Evolutionary conservation across 2,797 vertebrate genomes (phyloP).

Genomic region (Pyrocephalus nanus): DNA sequence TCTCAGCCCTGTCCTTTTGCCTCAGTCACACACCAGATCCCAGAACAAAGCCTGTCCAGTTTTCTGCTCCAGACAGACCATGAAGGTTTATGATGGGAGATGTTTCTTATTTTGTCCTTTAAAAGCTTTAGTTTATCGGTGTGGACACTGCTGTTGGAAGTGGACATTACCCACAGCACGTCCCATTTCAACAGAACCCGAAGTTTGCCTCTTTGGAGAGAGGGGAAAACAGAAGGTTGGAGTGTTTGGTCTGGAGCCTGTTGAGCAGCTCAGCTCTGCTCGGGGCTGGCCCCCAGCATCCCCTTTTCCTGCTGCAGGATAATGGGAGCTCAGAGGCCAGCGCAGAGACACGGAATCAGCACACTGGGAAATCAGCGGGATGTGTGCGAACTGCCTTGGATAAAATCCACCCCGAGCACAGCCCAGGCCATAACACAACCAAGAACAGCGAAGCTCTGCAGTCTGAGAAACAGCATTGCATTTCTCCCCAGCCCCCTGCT

Average conservation of each 20-base stretch:
- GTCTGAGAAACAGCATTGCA: conserved; percentile 15
- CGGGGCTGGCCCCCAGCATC: background rate
- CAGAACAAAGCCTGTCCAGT: background rate
- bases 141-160: background rate
- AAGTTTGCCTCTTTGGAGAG: background rate
- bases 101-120: background rate
- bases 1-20: background rate
- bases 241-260: background rate
- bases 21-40: background rate
- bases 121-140: background rate
- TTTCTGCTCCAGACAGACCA: background rate
- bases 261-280: background rate
- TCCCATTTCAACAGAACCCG: background rate
- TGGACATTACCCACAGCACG: background rate
- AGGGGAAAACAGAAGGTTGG: background rate
- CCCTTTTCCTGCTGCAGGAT: conserved; percentile 7
- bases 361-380: conserved; percentile 41
- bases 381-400: background rate
- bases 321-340: conserved; percentile 42
- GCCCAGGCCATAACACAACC: background rate
- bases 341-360: background rate
- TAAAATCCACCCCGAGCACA: conserved; percentile 31
- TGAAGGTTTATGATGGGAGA: background rate
- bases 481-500: background rate
- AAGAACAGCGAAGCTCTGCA: background rate